Evolutionary conservation across 2,113 vertebrate genomes (phyloP), one percentile per base, ranked within the genome.

Genomic region (Chloropsis hardwickii): DNA sequence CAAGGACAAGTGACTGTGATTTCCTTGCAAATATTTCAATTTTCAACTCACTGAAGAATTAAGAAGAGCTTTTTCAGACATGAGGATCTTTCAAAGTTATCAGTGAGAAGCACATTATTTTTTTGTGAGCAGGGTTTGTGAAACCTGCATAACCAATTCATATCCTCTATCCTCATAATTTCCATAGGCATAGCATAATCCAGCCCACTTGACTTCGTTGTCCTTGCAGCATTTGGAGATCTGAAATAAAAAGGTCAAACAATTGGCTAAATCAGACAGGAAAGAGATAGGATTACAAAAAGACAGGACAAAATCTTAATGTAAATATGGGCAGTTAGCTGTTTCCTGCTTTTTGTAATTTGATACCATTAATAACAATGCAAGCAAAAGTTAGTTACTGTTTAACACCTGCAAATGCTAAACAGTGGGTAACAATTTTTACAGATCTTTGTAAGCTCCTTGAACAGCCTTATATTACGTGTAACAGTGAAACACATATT

Each of bases 21-120:
- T 86, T 89, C 67, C 42, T 45, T 73, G 35, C n/a, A 87, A 95
- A 70, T 91, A 86, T 64, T 86, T 76, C 48, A 45, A 22, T 86
- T 91, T 89, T 79, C 29, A 72, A 60, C 53, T 72, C 44, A 72
- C 0, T 89, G 57, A 82, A 88, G 76, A 82, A 70, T 70, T 70
- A 39, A 51, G 35, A 60, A 24, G 16, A 22, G 8, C 1, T 51
- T 90, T 65, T 81, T 78, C 61, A 86, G 40, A 47, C 61, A 31
- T 39, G 37, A 74, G 50, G 11, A 57, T 51, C 65, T 69, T 92
- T 70, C 65, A 74, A 78, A 91, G 42, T 82, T 83, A 65, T 61
- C 66, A 71, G 25, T 62, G 16, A 74, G 66, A 71, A 86, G 39
- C n/a, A 65, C 31, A 35, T 65, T 45, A 57, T 31, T 77, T 62